phyloP scores from a whole-genome alignment of 2,113 vertebrate genomes.

The Gallinago media region DNA sequence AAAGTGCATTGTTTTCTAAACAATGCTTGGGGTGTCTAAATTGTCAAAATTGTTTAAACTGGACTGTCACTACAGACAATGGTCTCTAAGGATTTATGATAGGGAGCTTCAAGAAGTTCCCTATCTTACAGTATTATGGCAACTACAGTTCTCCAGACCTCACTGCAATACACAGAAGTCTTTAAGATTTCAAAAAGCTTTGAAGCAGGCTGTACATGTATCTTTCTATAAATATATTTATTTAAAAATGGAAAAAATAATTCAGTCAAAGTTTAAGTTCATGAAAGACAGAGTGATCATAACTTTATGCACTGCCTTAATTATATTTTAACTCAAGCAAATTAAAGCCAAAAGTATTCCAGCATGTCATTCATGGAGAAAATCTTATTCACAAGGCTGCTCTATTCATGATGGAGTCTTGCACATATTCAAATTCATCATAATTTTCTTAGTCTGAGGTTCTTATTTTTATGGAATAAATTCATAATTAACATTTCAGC shows the following conservation, averaged over 20 bases:
- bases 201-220: neutral
- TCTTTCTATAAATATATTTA: neutral
- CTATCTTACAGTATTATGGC: neutral
- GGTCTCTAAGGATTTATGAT: neutral
- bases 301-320: constrained; percentile 1
- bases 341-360: constrained; percentile 39
- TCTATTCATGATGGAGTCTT: constrained; percentile 47
- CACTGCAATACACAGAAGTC: neutral
- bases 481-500: constrained; percentile 51
- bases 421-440: constrained; percentile 33
- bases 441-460: constrained; percentile 23
- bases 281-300: neutral
- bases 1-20: neutral
- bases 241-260: constrained; percentile 13
- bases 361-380: constrained; percentile 40
- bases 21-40: neutral
- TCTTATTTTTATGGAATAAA: constrained; percentile 39
- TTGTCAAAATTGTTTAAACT: neutral
- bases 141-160: neutral
- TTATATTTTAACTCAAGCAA: constrained; percentile 53
- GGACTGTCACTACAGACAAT: neutral
- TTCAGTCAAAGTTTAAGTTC: constrained; percentile 7
- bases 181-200: neutral
- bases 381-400: constrained; percentile 53
- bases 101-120: neutral